Conservation (phyloP, 2,113 vertebrate species). For the Ceyx melanurus region DNA sequence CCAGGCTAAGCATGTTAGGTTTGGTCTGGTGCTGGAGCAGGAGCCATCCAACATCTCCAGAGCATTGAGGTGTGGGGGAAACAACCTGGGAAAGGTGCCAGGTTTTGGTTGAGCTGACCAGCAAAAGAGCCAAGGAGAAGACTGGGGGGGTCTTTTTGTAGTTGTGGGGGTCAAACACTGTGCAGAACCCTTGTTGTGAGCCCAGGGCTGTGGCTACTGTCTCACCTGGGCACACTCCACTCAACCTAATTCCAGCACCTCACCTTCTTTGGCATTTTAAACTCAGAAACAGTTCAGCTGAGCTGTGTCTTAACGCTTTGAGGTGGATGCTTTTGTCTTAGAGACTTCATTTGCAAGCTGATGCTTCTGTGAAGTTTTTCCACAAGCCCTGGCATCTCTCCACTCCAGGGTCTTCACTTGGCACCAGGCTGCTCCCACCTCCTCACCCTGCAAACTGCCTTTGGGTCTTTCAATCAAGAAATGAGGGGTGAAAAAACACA, state of each 20-base stretch:
- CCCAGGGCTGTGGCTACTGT: neutral
- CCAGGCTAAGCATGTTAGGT: neutral
- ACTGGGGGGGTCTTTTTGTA: fast-evolving
- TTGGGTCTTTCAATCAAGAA: neutral
- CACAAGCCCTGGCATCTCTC: neutral
- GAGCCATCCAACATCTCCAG: neutral
- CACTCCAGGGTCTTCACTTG: neutral
- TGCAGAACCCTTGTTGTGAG: neutral
- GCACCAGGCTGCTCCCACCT: neutral
- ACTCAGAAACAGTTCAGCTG: neutral
- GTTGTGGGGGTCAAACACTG: fast-evolving
- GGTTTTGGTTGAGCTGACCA: neutral
- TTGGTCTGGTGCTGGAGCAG: neutral
- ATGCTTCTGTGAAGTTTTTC: neutral
- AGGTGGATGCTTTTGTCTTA: neutral
- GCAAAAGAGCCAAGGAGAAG: neutral
- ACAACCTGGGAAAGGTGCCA: fast-evolving
- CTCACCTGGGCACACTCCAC: neutral
- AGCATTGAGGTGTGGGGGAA: neutral
- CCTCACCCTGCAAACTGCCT: neutral
- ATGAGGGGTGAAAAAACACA: neutral
- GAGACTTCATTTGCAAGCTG: neutral
- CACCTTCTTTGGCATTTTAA: neutral
- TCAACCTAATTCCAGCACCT: neutral
- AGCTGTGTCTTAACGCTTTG: neutral